Evolutionary conservation across 30 jellyfish, hydroid and myxozoan genomes (phyloP), one percentile per base, ranked within the genome.

Genomic region (Morbakka virulenta): DNA sequence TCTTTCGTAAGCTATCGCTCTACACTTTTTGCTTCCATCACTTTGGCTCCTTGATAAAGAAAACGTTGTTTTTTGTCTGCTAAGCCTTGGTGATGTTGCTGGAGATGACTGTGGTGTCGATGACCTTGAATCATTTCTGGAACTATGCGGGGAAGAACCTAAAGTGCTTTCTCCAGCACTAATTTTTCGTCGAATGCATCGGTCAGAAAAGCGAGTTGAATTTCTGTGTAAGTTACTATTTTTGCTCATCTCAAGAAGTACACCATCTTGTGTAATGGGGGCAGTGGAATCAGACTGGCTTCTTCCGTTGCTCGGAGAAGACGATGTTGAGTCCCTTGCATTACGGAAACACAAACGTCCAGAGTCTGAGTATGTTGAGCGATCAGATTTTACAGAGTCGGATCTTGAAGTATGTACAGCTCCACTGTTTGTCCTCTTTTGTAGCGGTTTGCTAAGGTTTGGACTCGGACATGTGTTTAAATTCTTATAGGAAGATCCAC

Each of bases 1-100:
- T 61, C 97, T 89, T 12, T 86, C 93, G 64, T 89, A 89, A 1
- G 97, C 97, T 4, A 95, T 82, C 41, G 83, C 97, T 32, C 95
- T 33, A n/a, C 84, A 67, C 32, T 76, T 88, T 1, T 95, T 87
- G 1, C 78, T 67, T 1, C 89, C 88, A 6, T 94, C 80, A 26
- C 71, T 84, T 74, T 87, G 53, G 50, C 85, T 24, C 24, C 81
- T 71, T 25, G 81, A 89, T 17, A 48, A 79, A 25, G 86, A 2
- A 17, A 4, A 30, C 22, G 71, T 77, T 13, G 27, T 75, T 28
- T 34, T 41, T 11, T 82, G 86, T 33, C 77, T 78, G 50, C 52
- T 82, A 13, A 86, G 49, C 28, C 68, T 53, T 3, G 96, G 87
- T 27, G 87, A 62, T 9, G 84, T 30, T 31, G 83, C 62, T 6